These are phyloP conservation scores for Lates japonicus DNA, from an alignment of 2,797 vertebrate genomes.

Conservation along the genomic window DNA sequence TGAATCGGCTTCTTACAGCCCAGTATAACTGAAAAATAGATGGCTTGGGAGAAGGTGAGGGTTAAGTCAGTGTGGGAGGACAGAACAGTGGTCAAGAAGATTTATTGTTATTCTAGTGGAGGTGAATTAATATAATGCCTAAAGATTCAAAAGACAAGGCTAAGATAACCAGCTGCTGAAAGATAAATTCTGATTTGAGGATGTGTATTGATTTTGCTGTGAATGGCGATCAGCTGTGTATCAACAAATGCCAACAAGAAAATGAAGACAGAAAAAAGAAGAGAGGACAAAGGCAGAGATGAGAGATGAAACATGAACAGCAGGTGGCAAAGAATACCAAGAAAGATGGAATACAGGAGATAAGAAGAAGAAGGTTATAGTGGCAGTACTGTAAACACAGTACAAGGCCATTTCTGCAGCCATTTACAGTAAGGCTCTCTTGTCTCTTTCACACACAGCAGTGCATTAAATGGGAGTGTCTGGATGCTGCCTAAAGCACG, in stretches of 20 bases:
- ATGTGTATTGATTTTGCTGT: constrained; percentile 28
- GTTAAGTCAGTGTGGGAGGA: constrained; percentile 28
- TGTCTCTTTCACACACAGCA: background rate
- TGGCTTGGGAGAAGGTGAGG: constrained; percentile 1
- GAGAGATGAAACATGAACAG: background rate
- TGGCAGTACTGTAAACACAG: background rate
- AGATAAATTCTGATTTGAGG: background rate
- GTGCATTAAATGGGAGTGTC: background rate
- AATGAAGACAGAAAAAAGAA: constrained; percentile 3
- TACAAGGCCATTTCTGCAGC: constrained; percentile 4
- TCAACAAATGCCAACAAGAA: background rate
- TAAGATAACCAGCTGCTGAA: background rate
- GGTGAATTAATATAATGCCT: constrained; percentile 16
- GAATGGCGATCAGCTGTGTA: background rate
- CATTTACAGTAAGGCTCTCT: background rate
- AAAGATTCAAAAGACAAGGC: background rate
- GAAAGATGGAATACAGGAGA: background rate
- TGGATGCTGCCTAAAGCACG: constrained; percentile 1
- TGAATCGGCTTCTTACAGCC: background rate
- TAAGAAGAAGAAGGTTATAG: background rate
- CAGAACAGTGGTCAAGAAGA: constrained; percentile 8
- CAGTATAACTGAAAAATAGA: constrained; percentile 20
- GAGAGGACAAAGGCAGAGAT: background rate
- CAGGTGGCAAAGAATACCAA: background rate
- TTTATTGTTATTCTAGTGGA: background rate